Evolutionary conservation across 37 sponge, comb jelly and placozoan species (phyloP), one percentile per base, ranked within the genome.

Genomic region (Diacarnus erythraeanus): DNA sequence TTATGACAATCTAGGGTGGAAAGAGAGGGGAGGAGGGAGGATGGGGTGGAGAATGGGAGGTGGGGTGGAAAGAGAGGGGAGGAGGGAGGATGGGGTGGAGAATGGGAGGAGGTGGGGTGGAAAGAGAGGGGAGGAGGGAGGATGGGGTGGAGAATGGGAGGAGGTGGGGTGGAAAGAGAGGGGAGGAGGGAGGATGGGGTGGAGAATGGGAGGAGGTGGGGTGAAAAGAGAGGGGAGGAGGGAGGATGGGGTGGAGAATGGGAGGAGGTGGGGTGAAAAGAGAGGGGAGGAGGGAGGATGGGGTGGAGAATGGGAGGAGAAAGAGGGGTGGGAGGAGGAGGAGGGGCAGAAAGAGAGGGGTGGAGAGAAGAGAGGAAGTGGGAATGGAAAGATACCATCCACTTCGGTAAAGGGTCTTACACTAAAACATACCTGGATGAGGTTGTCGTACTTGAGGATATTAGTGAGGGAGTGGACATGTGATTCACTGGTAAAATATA

Each of bases 401-500:
- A 64, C 30, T 23, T 23, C 15, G 10, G 65, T 10, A 27, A 27
- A 9, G 65, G n/a, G n/a, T 64, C 15, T 64, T 20, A 10, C 15
- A 54, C 30, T 68, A 33, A 9, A 35, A 9, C 30, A 8, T 39
- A 97, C 97, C 68, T 77, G 18, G 38, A 86, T 79, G n/a, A 97
- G 85, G 0, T 82, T 74, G 12, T 87, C 84, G 38, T 94, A 78
- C 70, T 84, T 77, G 33, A 94, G 72, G 21, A 92, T 67, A 65
- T 94, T 94, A 64, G 89, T 39, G 42, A 97, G 72, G 43, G 92
- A 92, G 71, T 94, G 94, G 31, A 97, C 83, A 71, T 94, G 97
- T 27, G 94, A 94, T 75, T 97, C 93, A 34, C 95, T 94, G 60
- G 97, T 94, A 78, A 97, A 97, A 79, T 97, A 97, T 38, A 97